Conservation (phyloP, 2,888 invertebrate genomes). For the Microctonus hyperodae region DNA sequence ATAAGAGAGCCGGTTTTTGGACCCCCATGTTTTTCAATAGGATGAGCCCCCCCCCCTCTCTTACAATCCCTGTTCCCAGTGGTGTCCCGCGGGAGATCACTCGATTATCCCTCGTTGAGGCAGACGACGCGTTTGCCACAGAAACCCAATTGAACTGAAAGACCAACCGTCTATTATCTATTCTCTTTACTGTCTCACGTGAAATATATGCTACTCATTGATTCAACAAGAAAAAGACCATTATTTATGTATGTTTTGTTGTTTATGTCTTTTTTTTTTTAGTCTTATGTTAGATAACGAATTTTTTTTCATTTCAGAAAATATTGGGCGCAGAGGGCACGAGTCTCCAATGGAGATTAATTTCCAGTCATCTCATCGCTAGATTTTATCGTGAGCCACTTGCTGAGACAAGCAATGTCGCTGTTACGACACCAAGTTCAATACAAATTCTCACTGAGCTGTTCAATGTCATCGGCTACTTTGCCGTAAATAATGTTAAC, state of each 20-base stretch:
- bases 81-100: slow-evolving; percentile 53
- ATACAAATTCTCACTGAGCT: slow-evolving; percentile 79
- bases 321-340: slow-evolving; percentile 84
- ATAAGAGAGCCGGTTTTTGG: slow-evolving; percentile 14
- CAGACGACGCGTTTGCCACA: slow-evolving; percentile 33
- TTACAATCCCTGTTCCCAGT: slow-evolving; percentile 15
- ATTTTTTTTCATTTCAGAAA: slow-evolving; percentile 66
- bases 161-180: slow-evolving; percentile 56
- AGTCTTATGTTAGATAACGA: neutral
- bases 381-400: slow-evolving; percentile 67
- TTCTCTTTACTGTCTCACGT: slow-evolving; percentile 43
- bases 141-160: slow-evolving; percentile 45
- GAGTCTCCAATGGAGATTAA: slow-evolving; percentile 86
- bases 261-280: neutral
- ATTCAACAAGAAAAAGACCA: neutral
- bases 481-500: slow-evolving; percentile 79
- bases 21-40: slow-evolving; percentile 35
- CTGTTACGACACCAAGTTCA: slow-evolving; percentile 62
- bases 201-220: neutral
- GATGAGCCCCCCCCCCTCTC: slow-evolving; percentile 24
- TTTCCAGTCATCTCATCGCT: slow-evolving; percentile 82
- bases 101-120: slow-evolving; percentile 50
- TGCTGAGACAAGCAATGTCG: slow-evolving; percentile 33
- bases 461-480: slow-evolving; percentile 82
- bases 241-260: neutral